phyloP scores from a whole-genome alignment of 2,797 vertebrate species.

The Danio albolineatus region DNA sequence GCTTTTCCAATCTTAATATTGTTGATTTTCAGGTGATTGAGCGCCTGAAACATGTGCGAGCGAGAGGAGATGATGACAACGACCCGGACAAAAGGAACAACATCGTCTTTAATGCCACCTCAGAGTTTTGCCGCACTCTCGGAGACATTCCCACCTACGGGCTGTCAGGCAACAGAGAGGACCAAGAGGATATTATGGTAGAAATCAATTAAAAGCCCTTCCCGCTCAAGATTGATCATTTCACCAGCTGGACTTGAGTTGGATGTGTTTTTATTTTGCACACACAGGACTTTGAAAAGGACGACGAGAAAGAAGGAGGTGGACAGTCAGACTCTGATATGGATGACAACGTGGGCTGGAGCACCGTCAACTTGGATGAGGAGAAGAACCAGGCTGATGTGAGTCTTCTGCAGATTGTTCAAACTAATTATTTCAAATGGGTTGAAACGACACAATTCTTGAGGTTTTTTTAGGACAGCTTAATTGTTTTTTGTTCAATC shows the following conservation, averaged over 20 bases:
- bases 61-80: slow-evolving; percentile 66
- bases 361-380: slow-evolving; percentile 90
- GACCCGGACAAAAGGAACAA: slow-evolving; percentile 84
- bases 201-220: background rate
- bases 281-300: slow-evolving; percentile 86
- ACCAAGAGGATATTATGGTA: slow-evolving; percentile 92
- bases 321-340: slow-evolving; percentile 84
- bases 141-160: slow-evolving; percentile 95
- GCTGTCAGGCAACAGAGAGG: slow-evolving; percentile 90
- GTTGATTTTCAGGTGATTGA: slow-evolving; percentile 69
- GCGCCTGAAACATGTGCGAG: slow-evolving; percentile 55
- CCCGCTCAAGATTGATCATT: background rate
- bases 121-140: slow-evolving; percentile 92
- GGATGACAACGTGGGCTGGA: slow-evolving; percentile 93
- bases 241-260: background rate
- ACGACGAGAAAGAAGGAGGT: slow-evolving; percentile 83
- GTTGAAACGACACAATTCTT: background rate
- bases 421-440: too few relatives aligned
- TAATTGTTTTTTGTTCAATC: too few relatives aligned
- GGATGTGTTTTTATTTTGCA: slow-evolving; percentile 1
- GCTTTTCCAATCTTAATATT: slow-evolving; percentile 61
- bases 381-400: slow-evolving; percentile 88
- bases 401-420: slow-evolving; percentile 52
- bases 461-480: too few relatives aligned
- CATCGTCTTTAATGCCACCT: slow-evolving; percentile 93